Evolutionary conservation across 2,797 vertebrate genomes (phyloP).

Genomic region (Staurois parvus): DNA sequence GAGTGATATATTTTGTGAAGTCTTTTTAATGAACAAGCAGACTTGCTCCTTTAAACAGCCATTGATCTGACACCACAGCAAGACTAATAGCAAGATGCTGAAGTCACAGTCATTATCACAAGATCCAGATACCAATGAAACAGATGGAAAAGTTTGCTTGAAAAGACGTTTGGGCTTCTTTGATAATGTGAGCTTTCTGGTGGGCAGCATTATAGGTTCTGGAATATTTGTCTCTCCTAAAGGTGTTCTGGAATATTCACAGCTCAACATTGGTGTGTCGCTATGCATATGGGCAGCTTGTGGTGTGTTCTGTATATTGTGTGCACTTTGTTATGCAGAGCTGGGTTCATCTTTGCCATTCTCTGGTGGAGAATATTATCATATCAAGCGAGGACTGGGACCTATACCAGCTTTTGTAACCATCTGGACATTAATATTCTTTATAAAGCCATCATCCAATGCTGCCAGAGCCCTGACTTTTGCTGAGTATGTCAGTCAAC

Average conservation of each 20-base stretch:
- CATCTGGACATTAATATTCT: conserved; percentile 65
- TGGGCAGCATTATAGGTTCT: conserved; percentile 69
- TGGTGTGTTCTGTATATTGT: conserved; percentile 68
- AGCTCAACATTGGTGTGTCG: conserved; percentile 68
- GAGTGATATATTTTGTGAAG: conserved; percentile 11
- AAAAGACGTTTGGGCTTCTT: conserved; percentile 73
- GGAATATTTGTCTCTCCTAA: conserved; percentile 76
- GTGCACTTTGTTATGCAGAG: conserved; percentile 71
- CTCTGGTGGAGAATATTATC: conserved; percentile 71
- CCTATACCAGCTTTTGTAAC: conserved; percentile 67
- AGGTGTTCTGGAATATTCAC: conserved; percentile 69
- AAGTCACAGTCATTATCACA: background rate
- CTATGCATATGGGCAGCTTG: conserved; percentile 67
- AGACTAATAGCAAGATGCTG: background rate
- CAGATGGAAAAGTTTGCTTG: conserved; percentile 65
- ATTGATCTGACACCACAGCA: background rate
- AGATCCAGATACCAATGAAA: conserved; percentile 36
- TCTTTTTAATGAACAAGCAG: conserved; percentile 9
- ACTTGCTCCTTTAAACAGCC: background rate
- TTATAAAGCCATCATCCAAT: conserved; percentile 66
- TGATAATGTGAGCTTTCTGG: conserved; percentile 69
- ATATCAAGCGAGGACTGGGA: conserved; percentile 73
- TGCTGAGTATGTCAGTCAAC: conserved; percentile 52
- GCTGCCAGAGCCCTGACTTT: conserved; percentile 69
- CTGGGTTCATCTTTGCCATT: conserved; percentile 66